A percentile compares a stretch with the other conserved stretches of the same genome.
Evolutionary conservation across 2,888 invertebrate species (phyloP).

Genomic region (Icerya purchasi): DNA sequence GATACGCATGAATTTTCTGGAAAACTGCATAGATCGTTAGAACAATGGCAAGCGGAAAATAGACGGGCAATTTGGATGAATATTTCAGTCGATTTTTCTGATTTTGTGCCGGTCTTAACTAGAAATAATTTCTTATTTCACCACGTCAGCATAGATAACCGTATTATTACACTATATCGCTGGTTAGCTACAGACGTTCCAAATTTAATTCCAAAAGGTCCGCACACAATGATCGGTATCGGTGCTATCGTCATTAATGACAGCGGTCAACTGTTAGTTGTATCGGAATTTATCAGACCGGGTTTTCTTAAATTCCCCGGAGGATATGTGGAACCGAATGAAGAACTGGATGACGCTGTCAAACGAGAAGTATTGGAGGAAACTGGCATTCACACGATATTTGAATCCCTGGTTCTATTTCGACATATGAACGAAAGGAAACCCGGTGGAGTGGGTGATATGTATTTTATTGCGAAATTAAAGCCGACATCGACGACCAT

Average conservation of each 20-base stretch:
- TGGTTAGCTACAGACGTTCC: conserved; percentile 47
- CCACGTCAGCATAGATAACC: conserved; percentile 43
- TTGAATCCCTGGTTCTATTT: conserved; percentile 50
- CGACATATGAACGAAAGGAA: conserved; percentile 49
- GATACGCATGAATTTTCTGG: neutral
- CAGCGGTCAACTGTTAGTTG: conserved; percentile 51
- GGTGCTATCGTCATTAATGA: conserved; percentile 69
- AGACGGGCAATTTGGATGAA: conserved; percentile 7
- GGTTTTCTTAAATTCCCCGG: conserved; percentile 75
- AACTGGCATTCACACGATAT: conserved; percentile 57
- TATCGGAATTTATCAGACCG: conserved; percentile 45
- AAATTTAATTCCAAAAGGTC: conserved; percentile 49
- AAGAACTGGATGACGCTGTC: conserved; percentile 60
- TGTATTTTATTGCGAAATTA: conserved; percentile 58
- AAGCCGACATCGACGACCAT: conserved; percentile 36
- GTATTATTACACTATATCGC: conserved; percentile 55
- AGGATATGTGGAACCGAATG: conserved; percentile 58
- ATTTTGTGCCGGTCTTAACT: conserved; percentile 5
- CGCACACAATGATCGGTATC: conserved; percentile 62
- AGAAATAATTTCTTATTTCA: conserved; percentile 68
- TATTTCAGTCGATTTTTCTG: neutral
- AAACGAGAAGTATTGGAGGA: conserved; percentile 75
- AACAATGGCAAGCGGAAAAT: conserved; percentile 3
- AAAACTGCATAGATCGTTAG: conserved; percentile 4
- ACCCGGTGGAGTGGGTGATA: conserved; percentile 63